Evolutionary conservation across 2,888 invertebrate genomes (phyloP), one percentile per base, ranked within the genome.

Genomic region (Cactoblastis cactorum): DNA sequence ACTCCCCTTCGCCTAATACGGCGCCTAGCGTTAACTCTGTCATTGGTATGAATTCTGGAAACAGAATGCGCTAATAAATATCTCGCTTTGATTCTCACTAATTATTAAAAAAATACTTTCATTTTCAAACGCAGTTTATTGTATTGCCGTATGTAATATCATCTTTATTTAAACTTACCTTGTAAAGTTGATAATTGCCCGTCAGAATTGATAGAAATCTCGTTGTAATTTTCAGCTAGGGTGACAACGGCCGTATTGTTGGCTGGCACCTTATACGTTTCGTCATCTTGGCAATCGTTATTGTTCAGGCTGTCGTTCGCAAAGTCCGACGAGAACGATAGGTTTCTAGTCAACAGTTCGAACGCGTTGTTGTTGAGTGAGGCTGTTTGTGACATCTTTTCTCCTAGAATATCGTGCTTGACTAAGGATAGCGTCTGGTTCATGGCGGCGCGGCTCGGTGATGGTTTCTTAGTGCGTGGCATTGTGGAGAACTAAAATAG

Each of bases 1-100:
- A 98, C 85, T 98, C 98, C 2, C 98, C 98, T 69, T 96, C 96
- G 37, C 96, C 96, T 17, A 97, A 90, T 39, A 93, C 91, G 17
- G 91, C 88, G 58, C 93, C 94, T 45, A 94, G 78, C 53, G 92
- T 92, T 47, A 96, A 76, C 63, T 93, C 92, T 53, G 92, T 93
- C 62, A 91, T 87, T 0, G 94, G 92, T 59, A 96, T 95, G 60
- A 93, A 93, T 61, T 92, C 92, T 90, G 77, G 8, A 28, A 28
- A 8, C 9, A 9, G 0, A 59, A 65, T 15, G n/a, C n/a, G n/a
- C n/a, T n/a, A n/a, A n/a, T n/a, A n/a, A n/a, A n/a, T n/a, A n/a
- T n/a, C n/a, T n/a, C n/a, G n/a, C n/a, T n/a, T n/a, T n/a, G n/a
- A n/a, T n/a, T n/a, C n/a, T n/a, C n/a, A n/a, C n/a, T n/a, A n/a